phyloP scores from a whole-genome alignment of 2,113 vertebrate species.

The Chelonoidis abingdonii region DNA sequence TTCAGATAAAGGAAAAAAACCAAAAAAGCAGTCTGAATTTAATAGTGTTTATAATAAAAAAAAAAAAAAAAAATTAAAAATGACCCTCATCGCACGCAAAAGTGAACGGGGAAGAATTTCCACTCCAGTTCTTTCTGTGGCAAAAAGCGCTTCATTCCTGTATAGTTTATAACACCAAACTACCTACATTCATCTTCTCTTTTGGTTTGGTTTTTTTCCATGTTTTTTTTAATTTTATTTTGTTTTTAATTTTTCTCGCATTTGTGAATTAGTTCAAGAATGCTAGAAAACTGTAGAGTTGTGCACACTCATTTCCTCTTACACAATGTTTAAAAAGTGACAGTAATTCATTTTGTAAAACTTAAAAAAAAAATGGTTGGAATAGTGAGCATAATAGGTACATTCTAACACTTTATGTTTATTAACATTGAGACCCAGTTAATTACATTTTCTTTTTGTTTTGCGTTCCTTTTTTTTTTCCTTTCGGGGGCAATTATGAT shows the following conservation, averaged over 20 bases:
- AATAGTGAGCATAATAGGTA: slow-evolving; percentile 84
- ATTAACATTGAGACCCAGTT: slow-evolving; percentile 81
- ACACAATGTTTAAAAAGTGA: slow-evolving; percentile 83
- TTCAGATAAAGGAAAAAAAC: slow-evolving; percentile 88
- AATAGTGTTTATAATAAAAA: slow-evolving; percentile 88
- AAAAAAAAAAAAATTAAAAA: slow-evolving; percentile 72
- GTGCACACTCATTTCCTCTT: slow-evolving; percentile 90
- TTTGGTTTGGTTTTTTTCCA: slow-evolving; percentile 46
- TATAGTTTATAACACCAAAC: slow-evolving; percentile 82
- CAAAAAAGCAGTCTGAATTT: slow-evolving; percentile 91
- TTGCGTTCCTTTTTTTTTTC: slow-evolving; percentile 35
- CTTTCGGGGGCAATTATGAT: slow-evolving; percentile 29
- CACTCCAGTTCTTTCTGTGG: slow-evolving; percentile 77
- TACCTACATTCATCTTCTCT: slow-evolving; percentile 79
- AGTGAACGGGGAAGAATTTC: slow-evolving; percentile 72
- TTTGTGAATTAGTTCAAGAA: slow-evolving; percentile 94
- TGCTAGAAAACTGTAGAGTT: slow-evolving; percentile 92
- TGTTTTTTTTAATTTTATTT: slow-evolving; percentile 23
- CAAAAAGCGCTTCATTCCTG: slow-evolving; percentile 79
- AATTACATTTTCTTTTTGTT: slow-evolving; percentile 46
- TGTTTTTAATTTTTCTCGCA: slow-evolving; percentile 81
- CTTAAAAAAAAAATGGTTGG: slow-evolving; percentile 82
- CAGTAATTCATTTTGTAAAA: slow-evolving; percentile 87
- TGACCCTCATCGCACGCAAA: slow-evolving; percentile 88
- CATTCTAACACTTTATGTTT: slow-evolving; percentile 82